These are phyloP conservation scores for Geothlypis trichas DNA, from an alignment of 2,113 vertebrate species.

Conservation along the genomic window DNA sequence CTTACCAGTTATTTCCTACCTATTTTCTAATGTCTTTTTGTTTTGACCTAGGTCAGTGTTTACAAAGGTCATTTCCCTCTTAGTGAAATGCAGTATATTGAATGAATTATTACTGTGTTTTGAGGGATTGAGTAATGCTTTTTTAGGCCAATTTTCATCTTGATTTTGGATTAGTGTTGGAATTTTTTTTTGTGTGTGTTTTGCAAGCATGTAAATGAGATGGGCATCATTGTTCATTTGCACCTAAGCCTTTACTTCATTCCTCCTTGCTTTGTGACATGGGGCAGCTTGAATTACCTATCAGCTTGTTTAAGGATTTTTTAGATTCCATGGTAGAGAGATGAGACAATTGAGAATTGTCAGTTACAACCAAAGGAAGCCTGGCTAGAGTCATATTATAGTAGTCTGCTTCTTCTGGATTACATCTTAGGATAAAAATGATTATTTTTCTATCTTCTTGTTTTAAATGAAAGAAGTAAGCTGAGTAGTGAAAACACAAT, in stretches of 20 bases:
- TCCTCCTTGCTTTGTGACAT: neutral
- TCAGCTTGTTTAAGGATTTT: neutral
- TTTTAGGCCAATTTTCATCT: neutral
- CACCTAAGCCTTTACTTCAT: neutral
- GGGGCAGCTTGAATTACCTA: neutral
- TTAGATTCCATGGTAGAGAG: neutral
- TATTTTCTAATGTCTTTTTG: neutral
- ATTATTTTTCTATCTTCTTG: neutral
- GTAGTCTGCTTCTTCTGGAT: neutral
- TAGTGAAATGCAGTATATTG: neutral
- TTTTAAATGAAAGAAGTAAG: neutral
- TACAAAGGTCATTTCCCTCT: neutral
- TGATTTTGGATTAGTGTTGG: neutral
- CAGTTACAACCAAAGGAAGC: neutral
- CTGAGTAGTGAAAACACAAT: neutral
- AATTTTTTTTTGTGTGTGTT: neutral
- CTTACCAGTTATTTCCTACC: neutral
- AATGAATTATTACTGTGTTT: neutral
- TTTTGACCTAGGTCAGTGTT: neutral
- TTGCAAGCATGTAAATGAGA: neutral
- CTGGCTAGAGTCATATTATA: neutral
- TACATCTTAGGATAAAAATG: neutral
- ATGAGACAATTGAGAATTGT: neutral
- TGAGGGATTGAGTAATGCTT: neutral
- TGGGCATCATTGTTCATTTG: neutral